Base-by-base conservation (phyloP, 2,888 invertebrate genomes). In the Serrognathus titanus region DNA sequence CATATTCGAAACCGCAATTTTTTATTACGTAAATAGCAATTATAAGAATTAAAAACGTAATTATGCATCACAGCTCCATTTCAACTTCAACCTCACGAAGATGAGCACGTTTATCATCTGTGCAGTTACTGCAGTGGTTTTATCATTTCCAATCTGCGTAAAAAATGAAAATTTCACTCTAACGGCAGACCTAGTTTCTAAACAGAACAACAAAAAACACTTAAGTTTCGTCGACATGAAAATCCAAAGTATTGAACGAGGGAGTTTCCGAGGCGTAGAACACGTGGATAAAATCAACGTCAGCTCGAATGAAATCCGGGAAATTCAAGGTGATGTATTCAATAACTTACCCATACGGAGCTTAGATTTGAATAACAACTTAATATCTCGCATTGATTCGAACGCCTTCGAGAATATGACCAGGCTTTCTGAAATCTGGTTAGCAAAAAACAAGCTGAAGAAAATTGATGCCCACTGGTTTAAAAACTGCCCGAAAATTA, bases 401-500 rank as follows among this genome's bases (percentile, higher is more conserved):
- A 54, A 61, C 13, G 70, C 71, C 6, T 73, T 73, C 48, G 66
- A 71, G 51, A 63, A 66, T 54, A 71, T 72, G 68, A 60, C 60
- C 4, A 62, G 61, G 24, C 60, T 72, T 24, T 57, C 58, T 16
- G 60, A 48, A 24, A 43, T 73, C 3, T 63, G 63, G 43, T 55
- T 72, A 46, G 70, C 71, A 53, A 62, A 67, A 56, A 73, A 73
- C 54, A 68, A 70, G 52, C 48, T 73, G 13, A 64, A 63, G 10
- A 57, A 61, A 10, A 63, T 61, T 61, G 69, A 65, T 48, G 59
- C 63, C 12, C 39, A 69, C 2, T 65, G 67, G 62, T 71, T 72
- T 38, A 40, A 61, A n/a, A 63, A 67, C 20, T 71, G 69, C 51
- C 65, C 67, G 0, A 65, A 58, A n/a, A 46, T 72, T 7, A 57